phyloP scores from a whole-genome alignment of 2,888 invertebrate genomes.

The Drosophila emarginata region DNA sequence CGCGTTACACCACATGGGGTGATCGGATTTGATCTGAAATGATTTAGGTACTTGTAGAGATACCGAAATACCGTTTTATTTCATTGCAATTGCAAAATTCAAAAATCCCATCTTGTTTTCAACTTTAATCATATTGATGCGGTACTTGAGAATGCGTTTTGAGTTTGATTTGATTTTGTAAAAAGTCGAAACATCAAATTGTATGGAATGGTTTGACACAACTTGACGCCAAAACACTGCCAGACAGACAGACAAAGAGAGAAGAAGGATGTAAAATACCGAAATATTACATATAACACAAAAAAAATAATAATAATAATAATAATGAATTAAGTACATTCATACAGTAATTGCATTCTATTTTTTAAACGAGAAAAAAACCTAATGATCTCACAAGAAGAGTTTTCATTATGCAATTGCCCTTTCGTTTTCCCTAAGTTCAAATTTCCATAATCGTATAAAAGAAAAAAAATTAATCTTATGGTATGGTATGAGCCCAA shows the following conservation, averaged over 20 bases:
- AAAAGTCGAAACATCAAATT: constrained; percentile 70
- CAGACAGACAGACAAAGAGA: constrained; percentile 60
- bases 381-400: constrained; percentile 64
- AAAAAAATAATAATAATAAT: constrained; percentile 6
- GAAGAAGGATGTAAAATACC: constrained; percentile 42
- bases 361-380: constrained; percentile 21
- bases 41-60: not conserved
- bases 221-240: constrained; percentile 82
- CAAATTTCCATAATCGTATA: constrained; percentile 15
- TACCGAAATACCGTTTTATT: not conserved
- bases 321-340: constrained; percentile 26
- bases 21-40: constrained; percentile 8
- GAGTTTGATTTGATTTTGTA: constrained; percentile 14
- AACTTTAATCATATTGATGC: not conserved
- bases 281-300: constrained; percentile 34
- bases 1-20: not conserved
- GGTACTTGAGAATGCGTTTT: constrained; percentile 6
- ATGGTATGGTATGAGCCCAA: constrained; percentile 21
- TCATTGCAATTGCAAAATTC: constrained; percentile 2
- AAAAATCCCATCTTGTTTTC: not conserved
- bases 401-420: constrained; percentile 38
- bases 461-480: not conserved
- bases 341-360: not conserved
- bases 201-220: constrained; percentile 81
- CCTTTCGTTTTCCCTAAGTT: constrained; percentile 26